Conservation (phyloP, 30 jellyfish, hydroid and myxozoan genomes). For the Chironex yamaguchii region DNA sequence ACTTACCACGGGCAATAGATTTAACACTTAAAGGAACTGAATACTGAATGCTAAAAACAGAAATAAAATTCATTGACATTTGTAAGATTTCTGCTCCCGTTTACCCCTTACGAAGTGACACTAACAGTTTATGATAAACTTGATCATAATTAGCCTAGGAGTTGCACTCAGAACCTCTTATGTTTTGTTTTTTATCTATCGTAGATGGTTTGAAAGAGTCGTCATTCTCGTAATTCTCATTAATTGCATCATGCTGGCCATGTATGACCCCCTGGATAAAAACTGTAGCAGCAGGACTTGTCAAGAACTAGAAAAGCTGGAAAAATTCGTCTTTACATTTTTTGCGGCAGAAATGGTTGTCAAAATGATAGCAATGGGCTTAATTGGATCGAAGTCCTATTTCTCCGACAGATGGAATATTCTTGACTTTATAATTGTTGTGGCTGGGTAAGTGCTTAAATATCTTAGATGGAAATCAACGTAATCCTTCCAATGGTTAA, state of each 20-base stretch:
- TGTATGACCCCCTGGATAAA: constrained; percentile 82
- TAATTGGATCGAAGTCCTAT: constrained; percentile 70
- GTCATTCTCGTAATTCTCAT: constrained; percentile 74
- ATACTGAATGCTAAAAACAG: too few relatives aligned
- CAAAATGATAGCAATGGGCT: constrained; percentile 93
- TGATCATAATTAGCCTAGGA: too few relatives aligned
- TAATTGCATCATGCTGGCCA: constrained; percentile 90
- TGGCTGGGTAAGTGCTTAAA: constrained; percentile 79
- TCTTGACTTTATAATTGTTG: constrained; percentile 80
- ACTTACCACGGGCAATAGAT: too few relatives aligned
- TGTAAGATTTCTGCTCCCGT: too few relatives aligned
- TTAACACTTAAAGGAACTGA: too few relatives aligned
- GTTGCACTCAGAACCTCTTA: too few relatives aligned
- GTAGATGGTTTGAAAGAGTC: constrained; percentile 92
- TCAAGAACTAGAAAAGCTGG: constrained; percentile 68
- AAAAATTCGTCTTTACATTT: constrained; percentile 76
- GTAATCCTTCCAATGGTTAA: too few relatives aligned
- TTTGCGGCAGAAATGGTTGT: constrained; percentile 86
- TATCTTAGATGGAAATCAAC: too few relatives aligned
- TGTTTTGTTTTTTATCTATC: too few relatives aligned
- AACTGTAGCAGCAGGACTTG: constrained; percentile 68
- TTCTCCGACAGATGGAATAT: constrained; percentile 92
- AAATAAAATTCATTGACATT: too few relatives aligned
- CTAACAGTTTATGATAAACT: too few relatives aligned
- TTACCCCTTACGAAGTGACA: too few relatives aligned